Base-by-base conservation (phyloP, 1,140 invertebrate genomes). In the Vollenhovia emeryi region DNA sequence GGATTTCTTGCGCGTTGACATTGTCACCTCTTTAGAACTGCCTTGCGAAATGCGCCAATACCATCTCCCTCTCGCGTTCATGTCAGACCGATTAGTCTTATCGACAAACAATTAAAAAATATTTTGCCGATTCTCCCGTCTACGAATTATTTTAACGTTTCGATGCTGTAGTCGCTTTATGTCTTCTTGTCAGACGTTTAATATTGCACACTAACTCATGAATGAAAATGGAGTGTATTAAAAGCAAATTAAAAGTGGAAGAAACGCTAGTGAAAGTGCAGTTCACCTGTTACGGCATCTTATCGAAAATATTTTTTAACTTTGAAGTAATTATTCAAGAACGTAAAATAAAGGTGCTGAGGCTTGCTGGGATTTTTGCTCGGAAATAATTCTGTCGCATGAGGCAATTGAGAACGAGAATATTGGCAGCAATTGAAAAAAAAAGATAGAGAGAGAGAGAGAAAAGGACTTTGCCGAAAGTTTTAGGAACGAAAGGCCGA, bases 381-480 rank as follows among this genome's bases (percentile, higher is more conserved):
- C 18, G 8, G 27, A 45, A 66, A 66, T 50, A 79, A 59, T 59
- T 48, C 27, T 33, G 24, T 43, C 36, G 33, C 18, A 40, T 3
- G 27, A 75, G 30, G 21, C 15, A 64, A 24, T 7, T 2, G 13
- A 48, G 11, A 7, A 24, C 2, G 13, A n/a, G 13, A 27, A 43
- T 43, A 48, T n/a, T 21, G 13, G 4, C n/a, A n/a, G 75, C 13
- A 45, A 78, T 24, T 21, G 30, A 11, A 45, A n/a, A 33, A 48
- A 15, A 85, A 60, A 71, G 0, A 55, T 11, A 45, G 43, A n/a
- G 21, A 30, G 43, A 21, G 11, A 45, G 48, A 86, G 64, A 88
- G 62, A 85, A 86, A 57, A 50, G 60, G 7, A 64, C 75, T 50
- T 74, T 59, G 8, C 75, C n/a, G 27, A 66, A 68, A 64, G 40